Base-by-base conservation (phyloP, 2,797 vertebrate genomes). In the Dermochelys coriacea region DNA sequence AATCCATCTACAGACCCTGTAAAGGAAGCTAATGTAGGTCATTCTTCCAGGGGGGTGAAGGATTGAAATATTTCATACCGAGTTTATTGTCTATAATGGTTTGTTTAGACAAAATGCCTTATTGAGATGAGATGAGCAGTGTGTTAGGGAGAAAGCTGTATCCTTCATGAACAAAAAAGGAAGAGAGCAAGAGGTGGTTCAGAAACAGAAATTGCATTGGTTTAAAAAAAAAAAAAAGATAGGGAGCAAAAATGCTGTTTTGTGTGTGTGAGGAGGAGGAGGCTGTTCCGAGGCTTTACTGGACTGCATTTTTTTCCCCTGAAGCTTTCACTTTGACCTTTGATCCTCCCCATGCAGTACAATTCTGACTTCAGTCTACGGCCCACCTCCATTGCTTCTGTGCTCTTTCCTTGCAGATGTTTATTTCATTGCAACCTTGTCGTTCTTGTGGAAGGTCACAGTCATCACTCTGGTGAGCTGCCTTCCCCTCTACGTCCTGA, bases 361-460 rank as follows among this genome's bases (percentile, higher is more conserved):
- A 0, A 37, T 81, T 23, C 74, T 49, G 27, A 49, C 27, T 68
- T 47, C 71, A 75, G 45, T 77, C 47, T 77, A 9, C 10, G 7
- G 27, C 37, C 49, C 0, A 0, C 27, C 14, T 6, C 74, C 59
- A 18, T 3, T 88, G 18, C 8, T 15, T 49, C 81, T 5, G 5
- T 80, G 52, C 75, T 47, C 1, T 51, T 85, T 59, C 25, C 61
- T 71, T 84, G 3, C 98, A 99, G 99, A 99, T 59, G 98, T 99
- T 41, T 99, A 99, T 98, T 99, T 99, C 98, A 99, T 99, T 96
- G 97, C 99, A 82, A 99, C 99, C 0, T 91, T 99, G 57, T 99
- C 99, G 0, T 99, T 99, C 98, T 97, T 99, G 94, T 99, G 99
- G 99, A 99, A 99, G 98, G 99, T 99, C 94, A 99, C 99, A 0